A percentile compares a stretch with the other conserved stretches of the same genome.
These are phyloP conservation scores for Lanistes nyassanus DNA, from an alignment of 1,140 invertebrate species.

Conservation along the genomic window DNA sequence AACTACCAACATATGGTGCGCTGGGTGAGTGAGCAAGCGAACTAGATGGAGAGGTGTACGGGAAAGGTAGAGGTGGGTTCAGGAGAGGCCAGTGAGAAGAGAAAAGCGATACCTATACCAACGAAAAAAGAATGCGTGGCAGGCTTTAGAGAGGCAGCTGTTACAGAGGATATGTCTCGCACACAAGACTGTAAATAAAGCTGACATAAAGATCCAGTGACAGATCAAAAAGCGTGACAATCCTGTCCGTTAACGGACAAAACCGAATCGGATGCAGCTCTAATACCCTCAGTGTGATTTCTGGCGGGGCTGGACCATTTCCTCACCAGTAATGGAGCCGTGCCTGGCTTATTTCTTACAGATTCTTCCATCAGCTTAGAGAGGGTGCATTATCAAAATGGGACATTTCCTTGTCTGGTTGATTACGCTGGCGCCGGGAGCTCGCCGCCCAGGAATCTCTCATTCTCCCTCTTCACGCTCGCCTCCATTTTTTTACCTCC, in stretches of 20 bases:
- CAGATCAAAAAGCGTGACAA: neutral
- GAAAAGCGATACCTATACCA: too few species aligned
- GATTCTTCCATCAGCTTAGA: neutral
- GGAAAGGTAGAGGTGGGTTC: too few species aligned
- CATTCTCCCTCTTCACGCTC: too few species aligned
- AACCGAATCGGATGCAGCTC: neutral
- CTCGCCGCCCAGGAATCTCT: too few species aligned
- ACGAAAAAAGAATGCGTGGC: too few species aligned
- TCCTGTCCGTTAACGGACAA: neutral
- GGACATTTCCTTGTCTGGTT: neutral
- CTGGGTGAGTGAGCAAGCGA: too few species aligned
- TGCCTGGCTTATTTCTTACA: constrained; percentile 8
- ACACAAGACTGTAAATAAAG: neutral
- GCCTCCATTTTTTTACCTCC: too few species aligned
- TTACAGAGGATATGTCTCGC: neutral
- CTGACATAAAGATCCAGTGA: neutral
- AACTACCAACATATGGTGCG: too few species aligned
- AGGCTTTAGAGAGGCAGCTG: too few species aligned
- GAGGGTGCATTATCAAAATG: constrained; percentile 19
- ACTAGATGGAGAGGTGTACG: too few species aligned
- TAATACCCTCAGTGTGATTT: constrained; percentile 15
- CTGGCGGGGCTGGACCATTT: neutral
- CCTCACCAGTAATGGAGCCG: constrained; percentile 2
- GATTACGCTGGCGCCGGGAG: neutral
- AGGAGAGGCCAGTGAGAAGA: too few species aligned